Evolutionary conservation across 1,140 invertebrate species (phyloP), one percentile per base, ranked within the genome.

Genomic region (Pseudomyrmex pallidus): DNA sequence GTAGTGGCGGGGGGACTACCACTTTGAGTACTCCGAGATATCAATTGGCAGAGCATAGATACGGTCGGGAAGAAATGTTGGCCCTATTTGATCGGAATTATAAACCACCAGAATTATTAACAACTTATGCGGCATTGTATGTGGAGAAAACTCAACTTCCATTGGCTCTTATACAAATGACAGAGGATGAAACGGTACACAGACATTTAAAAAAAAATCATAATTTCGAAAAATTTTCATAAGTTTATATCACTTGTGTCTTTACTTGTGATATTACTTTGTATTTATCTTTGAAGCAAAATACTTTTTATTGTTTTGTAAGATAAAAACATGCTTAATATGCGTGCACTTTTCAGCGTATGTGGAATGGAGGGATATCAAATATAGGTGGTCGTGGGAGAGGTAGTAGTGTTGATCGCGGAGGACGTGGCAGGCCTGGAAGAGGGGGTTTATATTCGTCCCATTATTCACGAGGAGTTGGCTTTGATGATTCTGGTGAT

Each of bases 61-160:
- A 98, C 89, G 97, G 97, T 46, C 95, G 97, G 86, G 98, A 98
- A 94, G 98, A 98, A 91, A 98, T 98, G 97, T 93, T 98, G 78
- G 97, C 97, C 59, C 91, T 98, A 50, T 98, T 96, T 91, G 96
- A 97, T 88, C 96, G 96, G 87, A 95, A 95, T 89, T 94, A 95
- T 73, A 95, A 95, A 89, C 94, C 96, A 73, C 97, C 97, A n/a
- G 95, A 96, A 82, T 95, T 95, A 72, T 93, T 98, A 64, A 92
- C 95, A 46, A 94, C 95, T 78, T 96, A 97, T 90, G 95, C 96
- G 84, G 95, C 95, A 63, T 94, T 98, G 12, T 97, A 96, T 91
- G 95, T 97, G 74, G 97, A 98, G 86, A 96, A 97, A 92, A 94
- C 96, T 89, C 96, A 97, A 91, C 95, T 95, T 87, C 98, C 98